Percentiles rank a stretch among this genome's conserved stretches.
Evolutionary conservation across 2,888 invertebrate genomes (phyloP).

Genomic region (Ophion costatus): DNA sequence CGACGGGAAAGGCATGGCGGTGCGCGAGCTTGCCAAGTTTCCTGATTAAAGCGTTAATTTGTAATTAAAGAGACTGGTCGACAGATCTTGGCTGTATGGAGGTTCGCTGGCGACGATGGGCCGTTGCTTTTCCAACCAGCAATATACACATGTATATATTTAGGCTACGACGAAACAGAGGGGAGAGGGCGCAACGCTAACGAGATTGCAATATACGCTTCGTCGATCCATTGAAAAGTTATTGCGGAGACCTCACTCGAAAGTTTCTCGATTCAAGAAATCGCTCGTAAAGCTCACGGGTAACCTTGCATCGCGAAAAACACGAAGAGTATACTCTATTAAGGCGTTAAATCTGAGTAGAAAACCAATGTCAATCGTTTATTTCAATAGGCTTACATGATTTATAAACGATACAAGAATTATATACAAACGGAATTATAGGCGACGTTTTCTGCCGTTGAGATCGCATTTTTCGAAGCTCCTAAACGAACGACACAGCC

Average conservation of each 20-base stretch:
- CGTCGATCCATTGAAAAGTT: neutral
- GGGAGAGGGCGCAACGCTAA: neutral
- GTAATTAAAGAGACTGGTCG: conserved; percentile 76
- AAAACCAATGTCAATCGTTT: too few species aligned
- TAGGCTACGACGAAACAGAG: conserved; percentile 3
- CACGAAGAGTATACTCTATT: too few species aligned
- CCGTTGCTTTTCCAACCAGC: conserved; percentile 7
- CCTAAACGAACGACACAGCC: too few species aligned
- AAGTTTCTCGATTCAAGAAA: neutral
- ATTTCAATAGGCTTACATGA: too few species aligned
- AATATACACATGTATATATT: conserved; percentile 14
- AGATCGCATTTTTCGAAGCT: too few species aligned
- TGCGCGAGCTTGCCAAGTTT: conserved; percentile 74
- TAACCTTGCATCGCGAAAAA: too few species aligned
- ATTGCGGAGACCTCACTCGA: neutral
- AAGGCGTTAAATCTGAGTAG: too few species aligned
- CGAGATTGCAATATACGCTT: neutral
- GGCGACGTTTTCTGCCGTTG: too few species aligned
- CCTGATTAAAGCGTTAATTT: conserved; percentile 81
- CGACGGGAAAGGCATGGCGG: conserved; percentile 38
- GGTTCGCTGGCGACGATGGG: conserved; percentile 28
- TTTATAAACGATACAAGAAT: too few species aligned
- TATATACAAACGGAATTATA: too few species aligned
- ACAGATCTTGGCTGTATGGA: conserved; percentile 51
- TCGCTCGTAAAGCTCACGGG: too few species aligned